A percentile compares a stretch with the other conserved stretches of the same genome.
Conservation (phyloP, 2,797 vertebrate genomes). For the Gymnocypris eckloni region DNA sequence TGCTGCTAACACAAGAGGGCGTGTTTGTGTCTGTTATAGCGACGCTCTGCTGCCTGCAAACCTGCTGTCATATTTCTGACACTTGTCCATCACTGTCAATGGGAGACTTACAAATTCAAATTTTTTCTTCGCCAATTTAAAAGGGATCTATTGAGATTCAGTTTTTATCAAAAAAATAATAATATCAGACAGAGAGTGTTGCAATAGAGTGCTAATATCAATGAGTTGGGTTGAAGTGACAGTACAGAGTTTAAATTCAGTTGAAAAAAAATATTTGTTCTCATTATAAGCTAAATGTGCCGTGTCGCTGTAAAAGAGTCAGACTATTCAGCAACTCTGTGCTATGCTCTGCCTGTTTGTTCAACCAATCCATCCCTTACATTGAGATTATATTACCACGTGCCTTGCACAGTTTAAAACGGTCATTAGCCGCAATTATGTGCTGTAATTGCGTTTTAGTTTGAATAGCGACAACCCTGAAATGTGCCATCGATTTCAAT, state of each 20-base stretch:
- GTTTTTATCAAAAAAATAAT: neutral
- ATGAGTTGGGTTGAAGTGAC: neutral
- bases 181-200: neutral
- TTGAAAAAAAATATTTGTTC: neutral
- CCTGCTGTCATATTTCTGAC: conserved; percentile 48
- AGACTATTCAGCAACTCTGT: neutral
- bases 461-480: conserved; percentile 57
- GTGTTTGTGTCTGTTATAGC: conserved; percentile 67
- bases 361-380: conserved; percentile 44
- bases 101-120: neutral
- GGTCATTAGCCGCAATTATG: conserved; percentile 62
- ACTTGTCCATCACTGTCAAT: conserved; percentile 40
- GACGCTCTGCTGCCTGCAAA: conserved; percentile 18
- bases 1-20: conserved; percentile 76
- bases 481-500: conserved; percentile 59
- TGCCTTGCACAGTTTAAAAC: conserved; percentile 56
- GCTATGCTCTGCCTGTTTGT: conserved; percentile 35
- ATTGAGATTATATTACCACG: conserved; percentile 60
- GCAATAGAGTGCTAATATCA: neutral
- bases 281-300: neutral
- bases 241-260: neutral
- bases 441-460: conserved; percentile 62
- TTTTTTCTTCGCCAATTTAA: neutral
- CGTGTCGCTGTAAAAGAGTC: neutral
- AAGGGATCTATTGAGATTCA: neutral